A percentile compares a stretch with the other conserved stretches of the same genome.
phyloP scores from a whole-genome alignment of 64 coral and sea anemone genomes.

The Montipora sp. region DNA sequence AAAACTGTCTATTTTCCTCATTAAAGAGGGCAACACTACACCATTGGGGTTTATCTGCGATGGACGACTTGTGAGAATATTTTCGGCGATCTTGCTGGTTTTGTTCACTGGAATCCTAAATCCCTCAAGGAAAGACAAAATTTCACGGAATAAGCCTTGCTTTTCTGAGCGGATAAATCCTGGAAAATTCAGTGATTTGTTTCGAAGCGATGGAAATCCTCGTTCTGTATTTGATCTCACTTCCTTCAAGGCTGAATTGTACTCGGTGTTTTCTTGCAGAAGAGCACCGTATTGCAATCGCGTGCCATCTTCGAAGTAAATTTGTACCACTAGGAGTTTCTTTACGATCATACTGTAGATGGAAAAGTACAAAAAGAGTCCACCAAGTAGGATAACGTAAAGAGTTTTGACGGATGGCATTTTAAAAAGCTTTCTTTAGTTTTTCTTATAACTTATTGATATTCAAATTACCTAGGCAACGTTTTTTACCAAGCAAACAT shows the following conservation, averaged over 20 bases:
- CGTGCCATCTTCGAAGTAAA: constrained; percentile 63
- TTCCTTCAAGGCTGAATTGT: not conserved
- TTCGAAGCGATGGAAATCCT: not conserved
- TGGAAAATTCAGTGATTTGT: not conserved
- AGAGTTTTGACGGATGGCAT: constrained; percentile 64
- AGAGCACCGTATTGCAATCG: not conserved
- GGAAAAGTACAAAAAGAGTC: constrained; percentile 57
- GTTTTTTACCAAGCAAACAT: not conserved
- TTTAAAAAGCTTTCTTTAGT: not conserved
- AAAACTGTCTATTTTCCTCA: not conserved
- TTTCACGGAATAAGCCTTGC: not conserved
- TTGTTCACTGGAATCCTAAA: not conserved
- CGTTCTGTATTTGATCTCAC: not conserved
- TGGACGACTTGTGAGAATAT: not conserved
- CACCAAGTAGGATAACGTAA: constrained; percentile 58
- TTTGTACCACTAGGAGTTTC: constrained; percentile 68
- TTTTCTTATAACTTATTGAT: no score
- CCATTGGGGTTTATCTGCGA: not conserved
- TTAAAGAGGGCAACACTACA: not conserved
- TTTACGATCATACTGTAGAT: constrained; percentile 57
- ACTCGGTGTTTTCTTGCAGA: not conserved
- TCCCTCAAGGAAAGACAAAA: constrained; percentile 1
- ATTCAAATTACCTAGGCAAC: no score
- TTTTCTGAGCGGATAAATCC: not conserved
- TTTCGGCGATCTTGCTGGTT: no score